Conservation (phyloP, 1,140 invertebrate species). For the Zaprionus lachaisei region DNA sequence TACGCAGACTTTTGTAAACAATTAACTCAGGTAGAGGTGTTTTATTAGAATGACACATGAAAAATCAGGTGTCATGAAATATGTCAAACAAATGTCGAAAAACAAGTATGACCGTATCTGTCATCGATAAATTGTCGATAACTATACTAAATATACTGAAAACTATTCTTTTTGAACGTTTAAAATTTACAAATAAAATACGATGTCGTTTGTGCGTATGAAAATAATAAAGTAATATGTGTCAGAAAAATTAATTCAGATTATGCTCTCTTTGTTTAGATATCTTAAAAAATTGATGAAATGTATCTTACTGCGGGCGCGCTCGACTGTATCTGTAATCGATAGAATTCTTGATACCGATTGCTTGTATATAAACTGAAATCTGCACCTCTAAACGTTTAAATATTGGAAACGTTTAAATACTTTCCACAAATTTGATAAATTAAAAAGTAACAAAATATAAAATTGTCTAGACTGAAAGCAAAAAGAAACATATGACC, state of each 20-base stretch:
- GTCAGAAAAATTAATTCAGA: neutral
- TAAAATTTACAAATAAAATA: neutral
- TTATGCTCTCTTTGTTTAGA: neutral
- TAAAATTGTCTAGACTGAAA: neutral
- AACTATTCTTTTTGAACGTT: neutral
- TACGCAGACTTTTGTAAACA: neutral
- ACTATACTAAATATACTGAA: neutral
- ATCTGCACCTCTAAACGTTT: neutral
- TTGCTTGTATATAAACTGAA: neutral
- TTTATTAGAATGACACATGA: neutral
- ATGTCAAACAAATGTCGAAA: neutral
- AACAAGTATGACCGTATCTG: neutral
- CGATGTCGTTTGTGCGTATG: neutral
- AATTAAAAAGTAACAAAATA: constrained; percentile 3
- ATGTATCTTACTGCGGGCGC: neutral
- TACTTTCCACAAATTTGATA: neutral
- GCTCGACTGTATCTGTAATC: neutral
- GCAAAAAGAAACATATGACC: neutral
- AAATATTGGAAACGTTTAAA: neutral
- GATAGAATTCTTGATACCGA: neutral
- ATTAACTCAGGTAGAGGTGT: neutral
- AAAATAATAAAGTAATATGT: neutral
- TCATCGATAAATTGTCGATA: neutral
- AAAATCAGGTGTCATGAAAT: neutral
- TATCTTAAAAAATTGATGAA: neutral